Conservation (phyloP, 2,888 invertebrate genomes). For the Leptinotarsa rubiginosa region DNA sequence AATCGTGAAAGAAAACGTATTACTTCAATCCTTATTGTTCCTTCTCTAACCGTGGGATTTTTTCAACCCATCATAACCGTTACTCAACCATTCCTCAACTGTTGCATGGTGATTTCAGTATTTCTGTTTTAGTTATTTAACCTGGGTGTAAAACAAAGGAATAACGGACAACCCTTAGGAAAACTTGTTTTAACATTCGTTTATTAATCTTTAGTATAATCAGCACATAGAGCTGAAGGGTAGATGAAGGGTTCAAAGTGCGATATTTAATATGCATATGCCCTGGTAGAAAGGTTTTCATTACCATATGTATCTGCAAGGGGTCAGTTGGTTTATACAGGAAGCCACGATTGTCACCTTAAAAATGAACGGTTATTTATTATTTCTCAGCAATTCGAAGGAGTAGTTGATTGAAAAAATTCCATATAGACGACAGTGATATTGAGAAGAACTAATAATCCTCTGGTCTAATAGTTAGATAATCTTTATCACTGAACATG, state of each 20-base stretch:
- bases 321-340: constrained; percentile 53
- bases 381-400: too few species aligned
- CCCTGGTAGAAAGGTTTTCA: constrained; percentile 48
- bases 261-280: constrained; percentile 53
- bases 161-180: constrained; percentile 46
- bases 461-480: too few species aligned
- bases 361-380: too few species aligned
- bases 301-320: constrained; percentile 51
- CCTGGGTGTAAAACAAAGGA: constrained; percentile 42
- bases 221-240: constrained; percentile 45
- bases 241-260: constrained; percentile 43
- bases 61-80: constrained; percentile 25
- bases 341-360: constrained; percentile 33
- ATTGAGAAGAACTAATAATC: too few species aligned
- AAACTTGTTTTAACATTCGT: constrained; percentile 55
- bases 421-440: too few species aligned
- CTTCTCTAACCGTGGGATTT: neutral
- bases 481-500: too few species aligned
- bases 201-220: constrained; percentile 55
- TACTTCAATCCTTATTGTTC: too few species aligned
- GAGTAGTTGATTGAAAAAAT: too few species aligned
- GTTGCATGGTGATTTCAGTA: neutral
- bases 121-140: neutral
- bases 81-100: constrained; percentile 2
- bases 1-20: too few species aligned